These are phyloP conservation scores for Cheilosia grossa DNA, from an alignment of 2,888 invertebrate species.

Conservation along the genomic window DNA sequence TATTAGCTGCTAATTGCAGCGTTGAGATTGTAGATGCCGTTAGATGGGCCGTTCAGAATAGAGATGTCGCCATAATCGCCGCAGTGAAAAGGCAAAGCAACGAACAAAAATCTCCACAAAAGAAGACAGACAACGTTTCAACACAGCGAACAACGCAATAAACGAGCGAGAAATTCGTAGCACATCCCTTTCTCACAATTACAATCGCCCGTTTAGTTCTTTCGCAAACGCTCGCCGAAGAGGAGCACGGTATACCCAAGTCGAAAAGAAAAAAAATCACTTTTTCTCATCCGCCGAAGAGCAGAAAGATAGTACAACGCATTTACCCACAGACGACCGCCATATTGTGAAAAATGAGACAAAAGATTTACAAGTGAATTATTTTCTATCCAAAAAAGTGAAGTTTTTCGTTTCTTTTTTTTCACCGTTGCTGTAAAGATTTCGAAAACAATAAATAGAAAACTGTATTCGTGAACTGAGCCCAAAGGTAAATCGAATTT, in stretches of 20 bases:
- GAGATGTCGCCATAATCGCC: conserved; percentile 29
- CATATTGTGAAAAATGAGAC: conserved; percentile 77
- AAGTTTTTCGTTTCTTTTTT: conserved; percentile 52
- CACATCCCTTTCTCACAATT: conserved; percentile 74
- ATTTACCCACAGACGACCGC: conserved; percentile 73
- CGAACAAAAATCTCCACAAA: conserved; percentile 26
- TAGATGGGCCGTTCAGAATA: neutral
- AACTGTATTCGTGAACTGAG: neutral
- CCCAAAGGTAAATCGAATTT: conserved; percentile 45
- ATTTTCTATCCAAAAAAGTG: conserved; percentile 62
- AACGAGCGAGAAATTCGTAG: conserved; percentile 75
- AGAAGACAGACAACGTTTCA: conserved; percentile 61
- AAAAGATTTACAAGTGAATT: conserved; percentile 76
- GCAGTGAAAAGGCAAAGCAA: conserved; percentile 22
- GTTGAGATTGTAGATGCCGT: too few species aligned
- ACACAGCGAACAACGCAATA: conserved; percentile 57
- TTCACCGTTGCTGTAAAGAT: conserved; percentile 42
- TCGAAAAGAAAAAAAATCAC: conserved; percentile 69
- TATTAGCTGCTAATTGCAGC: too few species aligned
- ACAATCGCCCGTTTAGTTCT: conserved; percentile 64
- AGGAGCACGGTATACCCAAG: conserved; percentile 64
- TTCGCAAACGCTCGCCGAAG: conserved; percentile 72
- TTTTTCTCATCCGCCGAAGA: conserved; percentile 68
- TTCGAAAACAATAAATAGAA: conserved; percentile 32
- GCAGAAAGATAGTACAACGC: conserved; percentile 75